Evolutionary conservation across 1,140 invertebrate species (phyloP), one percentile per base, ranked within the genome.

Genomic region (Heliothis virescens): DNA sequence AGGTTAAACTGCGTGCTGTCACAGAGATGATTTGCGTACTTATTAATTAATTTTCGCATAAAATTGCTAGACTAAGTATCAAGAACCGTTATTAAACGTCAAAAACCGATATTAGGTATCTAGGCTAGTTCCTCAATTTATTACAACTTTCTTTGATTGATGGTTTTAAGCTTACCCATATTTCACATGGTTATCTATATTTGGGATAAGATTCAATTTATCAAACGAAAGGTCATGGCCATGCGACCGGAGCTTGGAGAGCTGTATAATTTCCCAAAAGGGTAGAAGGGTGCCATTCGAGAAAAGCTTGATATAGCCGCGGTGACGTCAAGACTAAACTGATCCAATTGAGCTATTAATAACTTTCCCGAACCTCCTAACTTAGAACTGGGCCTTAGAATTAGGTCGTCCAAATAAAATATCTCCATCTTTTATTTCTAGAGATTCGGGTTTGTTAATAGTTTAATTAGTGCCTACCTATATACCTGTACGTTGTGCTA

Each of bases 221-320:
- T 76, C 74, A 65, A 50, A 9, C 48, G 50, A 76, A 76, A 76
- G 74, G 74, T 76, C 74, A 76, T 34, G 57, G 72, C 26, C 74
- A 50, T 10, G 60, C 16, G 69, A 72, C 55, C 26, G 21, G 26
- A 48, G 63, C 48, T 76, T 48, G 1, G 16, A 18, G 21, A 63
- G 0, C 48, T 50, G 26, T 50, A 53, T 76, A 63, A 76, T 76
- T 76, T 76, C 74, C 74, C 74, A 55, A 55, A 76, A 53, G 74
- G 59, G 59, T 63, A 9, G 21, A 76, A 53, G 74, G 59, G 59
- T 63, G 10, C 21, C 65, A 67, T 78, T 63, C 41, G n/a, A 57
- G 60, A 55, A 63, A 57, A 48, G 29, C 21, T n/a, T 48, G 34
- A 69, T 57, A 57, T 78, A 57, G 53, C 29, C 16, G 26, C 13